Evolutionary conservation across 2,113 vertebrate genomes (phyloP), one percentile per base, ranked within the genome.

Genomic region (Maccullochella peelii): DNA sequence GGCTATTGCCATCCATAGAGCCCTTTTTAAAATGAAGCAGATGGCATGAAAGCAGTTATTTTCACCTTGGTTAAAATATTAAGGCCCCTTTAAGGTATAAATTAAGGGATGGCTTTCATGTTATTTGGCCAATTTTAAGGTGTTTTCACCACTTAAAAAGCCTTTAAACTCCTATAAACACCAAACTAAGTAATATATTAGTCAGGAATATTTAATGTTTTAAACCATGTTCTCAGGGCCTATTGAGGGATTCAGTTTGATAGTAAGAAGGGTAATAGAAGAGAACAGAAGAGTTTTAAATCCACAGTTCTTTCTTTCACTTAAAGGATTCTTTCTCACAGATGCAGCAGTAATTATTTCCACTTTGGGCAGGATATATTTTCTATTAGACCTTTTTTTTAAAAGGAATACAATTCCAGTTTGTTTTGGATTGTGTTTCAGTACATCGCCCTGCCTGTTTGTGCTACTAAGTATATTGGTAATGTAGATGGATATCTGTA

Each of bases 401-500:
- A 20, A 77, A 69, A 69, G 49, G 5, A 69, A 38, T 30, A 52
- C 4, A 5, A 25, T 30, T 52, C n/a, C 38, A 20, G 18, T 62
- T 59, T 18, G 36, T 49, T 70, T 52, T 77, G 10, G 36, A 15
- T 36, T 55, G 14, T 30, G 9, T 10, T 55, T 47, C 12, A 9
- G 25, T 73, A 18, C 33, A 47, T 66, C 49, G 58, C 14, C 10
- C 30, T 73, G 36, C 10, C 1, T 25, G 33, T 38, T 54, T 25
- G 69, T 44, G 25, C 2, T 23, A 8, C 62, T 2, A 18, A 5
- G 59, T 16, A 11, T 6, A 11, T 47, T 33, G 2, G 14, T 44
- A 8, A 75, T 59, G 15, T 66, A 58, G 52, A 66, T 44, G 36
- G 12, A 27, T 79, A 23, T 79, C 40, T 82, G 36, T 72, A 44